These are phyloP conservation scores for Apis cerana DNA, from an alignment of 1,140 invertebrate genomes.

Conservation along the genomic window DNA sequence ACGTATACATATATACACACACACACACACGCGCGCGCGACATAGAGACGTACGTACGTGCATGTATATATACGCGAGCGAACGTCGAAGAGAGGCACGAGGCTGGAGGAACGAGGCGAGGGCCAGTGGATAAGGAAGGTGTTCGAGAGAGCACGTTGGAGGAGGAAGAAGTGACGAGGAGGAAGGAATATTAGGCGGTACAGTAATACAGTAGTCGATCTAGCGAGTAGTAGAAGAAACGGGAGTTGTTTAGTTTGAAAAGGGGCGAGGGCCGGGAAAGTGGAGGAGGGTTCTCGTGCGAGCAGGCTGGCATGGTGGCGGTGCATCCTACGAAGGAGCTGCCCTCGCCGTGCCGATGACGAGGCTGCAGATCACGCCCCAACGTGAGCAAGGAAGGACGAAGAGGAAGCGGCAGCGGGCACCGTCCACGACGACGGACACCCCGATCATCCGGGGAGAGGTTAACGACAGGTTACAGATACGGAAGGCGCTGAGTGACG, in stretches of 20 bases:
- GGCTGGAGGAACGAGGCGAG: neutral
- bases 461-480: conserved; percentile 29
- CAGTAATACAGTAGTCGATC: conserved; percentile 6
- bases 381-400: conserved; percentile 57
- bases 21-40: no score
- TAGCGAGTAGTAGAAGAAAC: neutral
- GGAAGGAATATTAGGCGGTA: conserved; percentile 21
- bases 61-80: neutral
- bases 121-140: neutral
- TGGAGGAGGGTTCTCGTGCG: conserved; percentile 8
- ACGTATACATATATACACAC: neutral
- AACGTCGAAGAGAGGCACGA: neutral
- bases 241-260: conserved; percentile 38
- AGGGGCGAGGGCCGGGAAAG: conserved; percentile 11
- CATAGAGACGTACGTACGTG: neutral
- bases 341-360: conserved; percentile 73
- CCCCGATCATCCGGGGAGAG: conserved; percentile 19
- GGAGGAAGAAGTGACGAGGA: conserved; percentile 9
- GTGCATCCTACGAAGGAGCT: conserved; percentile 65
- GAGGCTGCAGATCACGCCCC: conserved; percentile 58
- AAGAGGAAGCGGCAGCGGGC: conserved; percentile 52
- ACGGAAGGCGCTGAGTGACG: conserved; percentile 49
- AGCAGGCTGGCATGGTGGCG: conserved; percentile 66
- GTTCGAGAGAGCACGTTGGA: neutral
- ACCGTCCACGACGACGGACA: conserved; percentile 17